Evolutionary conservation across 1,140 invertebrate species (phyloP).

Genomic region (Psilanteris sp.): DNA sequence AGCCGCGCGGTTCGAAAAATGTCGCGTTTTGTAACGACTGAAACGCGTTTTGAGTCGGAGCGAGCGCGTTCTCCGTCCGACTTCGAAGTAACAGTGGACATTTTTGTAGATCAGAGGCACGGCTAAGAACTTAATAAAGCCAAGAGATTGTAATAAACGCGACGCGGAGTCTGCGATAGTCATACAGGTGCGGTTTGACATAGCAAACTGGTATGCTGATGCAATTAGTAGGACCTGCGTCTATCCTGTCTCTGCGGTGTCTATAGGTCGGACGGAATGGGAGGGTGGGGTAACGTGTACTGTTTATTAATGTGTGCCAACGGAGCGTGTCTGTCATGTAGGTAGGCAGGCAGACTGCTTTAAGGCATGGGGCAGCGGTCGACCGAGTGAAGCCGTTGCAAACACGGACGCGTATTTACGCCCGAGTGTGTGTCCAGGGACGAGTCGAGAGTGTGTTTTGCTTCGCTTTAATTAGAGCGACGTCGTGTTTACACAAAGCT

Average conservation of each 20-base stretch:
- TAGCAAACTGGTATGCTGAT: slow-evolving; percentile 74
- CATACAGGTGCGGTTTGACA: slow-evolving; percentile 71
- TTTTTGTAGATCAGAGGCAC: slow-evolving; percentile 3
- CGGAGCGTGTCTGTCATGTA: slow-evolving; percentile 74
- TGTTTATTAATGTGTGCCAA: slow-evolving; percentile 75
- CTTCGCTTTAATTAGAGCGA: slow-evolving; percentile 76
- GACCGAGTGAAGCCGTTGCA: slow-evolving; percentile 11
- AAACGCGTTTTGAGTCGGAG: no score
- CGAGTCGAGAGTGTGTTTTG: slow-evolving; percentile 58
- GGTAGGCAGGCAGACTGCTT: slow-evolving; percentile 59
- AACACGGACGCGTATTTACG: slow-evolving; percentile 5
- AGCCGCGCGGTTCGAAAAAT: no score
- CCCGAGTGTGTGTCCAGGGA: slow-evolving; percentile 20
- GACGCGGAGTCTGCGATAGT: slow-evolving; percentile 57
- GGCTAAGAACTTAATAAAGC: slow-evolving; percentile 15
- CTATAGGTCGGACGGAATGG: slow-evolving; percentile 27
- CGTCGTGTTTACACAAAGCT: slow-evolving; percentile 72
- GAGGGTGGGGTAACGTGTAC: slow-evolving; percentile 57
- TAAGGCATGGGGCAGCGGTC: slow-evolving; percentile 48
- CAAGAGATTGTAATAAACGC: slow-evolving; percentile 15
- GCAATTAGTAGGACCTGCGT: slow-evolving; percentile 72
- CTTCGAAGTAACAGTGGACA: not conserved
- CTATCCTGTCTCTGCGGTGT: slow-evolving; percentile 65
- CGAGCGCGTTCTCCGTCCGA: no score
- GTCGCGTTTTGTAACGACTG: no score